Conservation (phyloP, 2,888 invertebrate genomes). For the Calliopum simillimum region DNA sequence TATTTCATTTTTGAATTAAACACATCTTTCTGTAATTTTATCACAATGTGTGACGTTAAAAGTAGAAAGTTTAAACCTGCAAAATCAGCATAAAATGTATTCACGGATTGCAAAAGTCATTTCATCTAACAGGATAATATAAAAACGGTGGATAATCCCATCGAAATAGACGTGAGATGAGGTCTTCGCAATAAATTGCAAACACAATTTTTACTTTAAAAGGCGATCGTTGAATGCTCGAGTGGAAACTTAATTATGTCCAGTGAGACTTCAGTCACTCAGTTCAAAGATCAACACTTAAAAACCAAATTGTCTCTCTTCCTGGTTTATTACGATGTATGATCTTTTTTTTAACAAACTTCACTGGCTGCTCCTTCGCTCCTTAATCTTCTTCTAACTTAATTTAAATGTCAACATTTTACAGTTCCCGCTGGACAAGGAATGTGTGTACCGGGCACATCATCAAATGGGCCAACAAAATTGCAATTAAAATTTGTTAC, state of each 20-base stretch:
- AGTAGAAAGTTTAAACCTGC: no score
- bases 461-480: slow-evolving; percentile 31
- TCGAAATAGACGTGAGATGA: no score
- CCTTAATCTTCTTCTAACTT: slow-evolving; percentile 27
- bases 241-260: not conserved
- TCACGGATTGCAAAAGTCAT: no score
- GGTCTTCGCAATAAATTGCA: no score
- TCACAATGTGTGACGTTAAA: no score
- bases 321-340: not conserved
- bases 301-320: not conserved
- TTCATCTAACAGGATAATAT: no score
- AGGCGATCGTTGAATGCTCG: no score
- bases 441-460: not conserved
- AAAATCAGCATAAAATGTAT: no score
- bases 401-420: slow-evolving; percentile 45
- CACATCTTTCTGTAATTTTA: no score
- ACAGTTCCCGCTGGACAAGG: slow-evolving; percentile 38
- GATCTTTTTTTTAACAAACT: not conserved
- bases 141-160: no score
- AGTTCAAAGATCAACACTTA: slow-evolving; percentile 12
- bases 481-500: slow-evolving; percentile 45
- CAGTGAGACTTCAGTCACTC: not conserved
- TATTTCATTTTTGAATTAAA: no score
- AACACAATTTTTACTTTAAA: no score
- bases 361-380: not conserved